Evolutionary conservation across 2,113 vertebrate genomes (phyloP).

Genomic region (Toxostoma redivivum): DNA sequence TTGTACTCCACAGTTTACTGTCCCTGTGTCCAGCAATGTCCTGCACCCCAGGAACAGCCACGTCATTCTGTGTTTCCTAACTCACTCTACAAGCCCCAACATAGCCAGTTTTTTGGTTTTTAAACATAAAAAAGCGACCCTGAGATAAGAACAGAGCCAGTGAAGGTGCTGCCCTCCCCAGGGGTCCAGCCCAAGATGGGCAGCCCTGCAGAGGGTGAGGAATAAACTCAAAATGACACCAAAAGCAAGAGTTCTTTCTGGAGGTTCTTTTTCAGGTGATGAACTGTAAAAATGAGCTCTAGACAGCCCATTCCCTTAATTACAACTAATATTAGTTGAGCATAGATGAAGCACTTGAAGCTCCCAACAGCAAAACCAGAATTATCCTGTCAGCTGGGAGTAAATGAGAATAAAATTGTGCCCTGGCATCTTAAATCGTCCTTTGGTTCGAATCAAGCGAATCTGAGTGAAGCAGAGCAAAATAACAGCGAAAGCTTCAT

Average conservation of each 20-base stretch:
- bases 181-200: neutral
- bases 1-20: neutral
- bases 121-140: neutral
- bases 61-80: neutral
- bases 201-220: neutral
- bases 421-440: neutral
- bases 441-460: neutral
- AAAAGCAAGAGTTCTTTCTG: neutral
- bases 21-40: neutral
- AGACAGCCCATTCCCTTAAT: neutral
- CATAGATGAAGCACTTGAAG: neutral
- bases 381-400: constrained; percentile 15
- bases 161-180: neutral
- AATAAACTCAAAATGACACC: neutral
- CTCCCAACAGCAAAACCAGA: neutral
- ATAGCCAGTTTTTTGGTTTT: fast-evolving
- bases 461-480: neutral
- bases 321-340: neutral
- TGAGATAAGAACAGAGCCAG: neutral
- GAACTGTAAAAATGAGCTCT: neutral
- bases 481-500: neutral
- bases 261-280: neutral
- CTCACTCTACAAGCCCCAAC: fast-evolving
- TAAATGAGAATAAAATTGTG: neutral
- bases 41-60: neutral